Evolutionary conservation across 2,888 invertebrate genomes (phyloP), one percentile per base, ranked within the genome.

Genomic region (Oscheius sp.): DNA sequence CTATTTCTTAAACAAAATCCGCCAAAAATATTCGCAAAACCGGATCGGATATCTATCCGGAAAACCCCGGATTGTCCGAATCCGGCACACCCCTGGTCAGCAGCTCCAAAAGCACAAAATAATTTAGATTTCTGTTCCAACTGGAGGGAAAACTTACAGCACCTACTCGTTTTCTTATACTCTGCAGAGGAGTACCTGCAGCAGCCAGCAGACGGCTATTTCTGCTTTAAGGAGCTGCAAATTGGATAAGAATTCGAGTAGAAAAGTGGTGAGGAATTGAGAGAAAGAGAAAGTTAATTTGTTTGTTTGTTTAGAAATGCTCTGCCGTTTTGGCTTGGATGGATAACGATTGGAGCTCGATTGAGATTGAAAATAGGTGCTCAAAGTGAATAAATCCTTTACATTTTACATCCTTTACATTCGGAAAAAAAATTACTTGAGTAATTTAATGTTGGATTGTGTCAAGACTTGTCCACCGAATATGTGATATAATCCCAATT

Each of bases 291-390:
- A 4, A 39, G 6, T 29, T 10, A 25, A 57, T 10, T 4, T n/a
- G 29, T 53, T 3, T 15, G n/a, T 25, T 10, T 10, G 12, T 61
- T 61, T 29, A 61, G 61, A 61, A 29, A 29, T 61, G 61, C 25
- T 15, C n/a, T 10, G 61, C 61, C 42, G 23, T 29, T 23, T 31
- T 61, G 20, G 61, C 61, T 12, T 61, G 61, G 61, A 61, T 25
- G 1, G 61, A 61, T 17, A 42, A 42, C 31, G 61, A 61, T 29
- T 61, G 61, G 61, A 29, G 10, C n/a, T 25, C 42, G 1, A 27
- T 61, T 10, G 61, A 61, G 29, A 61, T 61, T n/a, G 42, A 61
- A 20, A 61, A 61, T 25, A 61, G 29, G 25, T 61, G 61, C 20
- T n/a, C 20, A 20, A 42, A 42, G n/a, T n/a, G n/a, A n/a, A n/a